These are phyloP conservation scores for Balearica regulorum DNA, from an alignment of 2,797 vertebrate species.

Conservation along the genomic window DNA sequence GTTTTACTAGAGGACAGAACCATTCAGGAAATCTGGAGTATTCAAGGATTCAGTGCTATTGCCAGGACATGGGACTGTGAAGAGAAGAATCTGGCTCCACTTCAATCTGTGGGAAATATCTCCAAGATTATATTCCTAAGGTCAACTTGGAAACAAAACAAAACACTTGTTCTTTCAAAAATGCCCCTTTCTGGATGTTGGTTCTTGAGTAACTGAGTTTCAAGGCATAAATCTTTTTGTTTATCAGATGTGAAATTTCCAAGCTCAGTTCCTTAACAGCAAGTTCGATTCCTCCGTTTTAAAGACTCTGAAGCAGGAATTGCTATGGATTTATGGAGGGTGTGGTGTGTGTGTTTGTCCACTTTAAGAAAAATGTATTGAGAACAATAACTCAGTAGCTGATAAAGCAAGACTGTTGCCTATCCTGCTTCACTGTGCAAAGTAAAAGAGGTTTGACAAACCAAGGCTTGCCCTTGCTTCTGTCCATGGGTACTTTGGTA, in stretches of 20 bases:
- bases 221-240: background rate
- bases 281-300: background rate
- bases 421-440: background rate
- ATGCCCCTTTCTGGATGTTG: background rate
- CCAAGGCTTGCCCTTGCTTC: background rate
- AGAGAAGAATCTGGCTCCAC: background rate
- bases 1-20: background rate
- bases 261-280: background rate
- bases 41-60: background rate
- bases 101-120: background rate
- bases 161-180: background rate
- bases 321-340: accelerated
- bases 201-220: background rate
- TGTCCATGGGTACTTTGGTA: background rate
- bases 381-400: background rate
- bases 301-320: background rate
- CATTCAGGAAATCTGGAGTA: background rate
- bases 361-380: background rate
- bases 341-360: too few species aligned
- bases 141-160: background rate
- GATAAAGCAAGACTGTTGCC: background rate
- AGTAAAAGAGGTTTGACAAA: background rate
- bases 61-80: background rate
- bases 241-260: background rate
- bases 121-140: background rate